Percentiles rank a stretch among this genome's conserved stretches.
These are phyloP conservation scores for Volucella inanis DNA, from an alignment of 2,888 invertebrate genomes.

Conservation along the genomic window DNA sequence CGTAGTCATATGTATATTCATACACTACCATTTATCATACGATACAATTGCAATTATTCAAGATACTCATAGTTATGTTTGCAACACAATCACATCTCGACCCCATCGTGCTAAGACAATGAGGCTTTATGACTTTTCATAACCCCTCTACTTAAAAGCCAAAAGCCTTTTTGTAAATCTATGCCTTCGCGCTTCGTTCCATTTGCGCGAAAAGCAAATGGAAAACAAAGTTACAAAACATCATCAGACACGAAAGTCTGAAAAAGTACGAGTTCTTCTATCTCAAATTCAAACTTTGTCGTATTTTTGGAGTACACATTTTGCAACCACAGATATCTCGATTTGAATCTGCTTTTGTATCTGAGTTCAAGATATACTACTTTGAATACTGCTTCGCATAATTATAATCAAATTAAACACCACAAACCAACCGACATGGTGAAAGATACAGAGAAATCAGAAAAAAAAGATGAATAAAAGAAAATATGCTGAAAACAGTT, in stretches of 20 bases:
- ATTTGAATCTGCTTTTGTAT: constrained; percentile 22
- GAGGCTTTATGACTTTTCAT: constrained; percentile 69
- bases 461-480: background rate
- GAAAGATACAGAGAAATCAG: background rate
- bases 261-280: constrained; percentile 14
- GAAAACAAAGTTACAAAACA: background rate
- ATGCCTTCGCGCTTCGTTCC: constrained; percentile 37
- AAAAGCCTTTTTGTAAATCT: constrained; percentile 40
- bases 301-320: background rate
- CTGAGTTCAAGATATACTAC: constrained; percentile 16
- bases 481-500: constrained; percentile 39
- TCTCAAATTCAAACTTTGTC: background rate
- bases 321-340: background rate
- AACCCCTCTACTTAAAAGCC: constrained; percentile 37
- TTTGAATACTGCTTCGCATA: constrained; percentile 48
- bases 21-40: constrained; percentile 55
- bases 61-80: constrained; percentile 15
- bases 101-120: constrained; percentile 52
- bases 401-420: constrained; percentile 65
- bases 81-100: background rate
- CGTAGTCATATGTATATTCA: constrained; percentile 1
- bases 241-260: background rate
- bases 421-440: constrained; percentile 1
- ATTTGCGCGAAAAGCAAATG: background rate
- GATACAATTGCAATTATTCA: background rate